phyloP scores from a whole-genome alignment of 1,140 invertebrate genomes.

The Nasonia longicornis region DNA sequence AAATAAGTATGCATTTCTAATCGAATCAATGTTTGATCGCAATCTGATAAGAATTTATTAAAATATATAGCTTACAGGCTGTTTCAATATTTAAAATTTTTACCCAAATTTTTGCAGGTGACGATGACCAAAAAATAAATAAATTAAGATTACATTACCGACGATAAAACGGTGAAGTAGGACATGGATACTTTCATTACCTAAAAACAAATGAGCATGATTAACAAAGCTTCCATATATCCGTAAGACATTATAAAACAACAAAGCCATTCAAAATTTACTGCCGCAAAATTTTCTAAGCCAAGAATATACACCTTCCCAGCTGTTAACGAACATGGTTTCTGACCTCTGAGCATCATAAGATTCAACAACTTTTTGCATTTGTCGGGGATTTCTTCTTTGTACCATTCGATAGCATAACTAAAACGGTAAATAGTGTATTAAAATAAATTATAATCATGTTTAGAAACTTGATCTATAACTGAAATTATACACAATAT shows the following conservation, averaged over 20 bases:
- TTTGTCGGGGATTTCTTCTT: neutral
- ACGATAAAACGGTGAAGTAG: constrained; percentile 17
- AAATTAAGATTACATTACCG: constrained; percentile 5
- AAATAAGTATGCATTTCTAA: neutral
- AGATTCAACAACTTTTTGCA: constrained; percentile 15
- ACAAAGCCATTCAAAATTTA: neutral
- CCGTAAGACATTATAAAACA: neutral
- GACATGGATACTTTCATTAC: constrained; percentile 19
- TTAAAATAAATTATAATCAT: neutral
- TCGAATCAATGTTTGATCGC: too few species aligned
- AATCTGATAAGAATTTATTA: neutral
- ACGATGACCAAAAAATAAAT: neutral
- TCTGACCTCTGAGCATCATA: constrained; percentile 17
- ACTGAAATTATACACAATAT: neutral
- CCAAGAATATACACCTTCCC: constrained; percentile 12
- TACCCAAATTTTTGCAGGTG: neutral
- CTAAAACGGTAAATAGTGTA: neutral
- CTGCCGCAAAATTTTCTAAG: constrained; percentile 17
- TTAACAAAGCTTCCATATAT: neutral
- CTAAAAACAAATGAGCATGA: neutral
- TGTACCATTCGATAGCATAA: constrained; percentile 13
- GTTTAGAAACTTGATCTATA: neutral
- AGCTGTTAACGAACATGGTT: neutral
- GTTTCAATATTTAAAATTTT: neutral
- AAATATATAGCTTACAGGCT: neutral